Conservation (phyloP, 2,113 vertebrate species). For the Gymnobelideus leadbeateri region DNA sequence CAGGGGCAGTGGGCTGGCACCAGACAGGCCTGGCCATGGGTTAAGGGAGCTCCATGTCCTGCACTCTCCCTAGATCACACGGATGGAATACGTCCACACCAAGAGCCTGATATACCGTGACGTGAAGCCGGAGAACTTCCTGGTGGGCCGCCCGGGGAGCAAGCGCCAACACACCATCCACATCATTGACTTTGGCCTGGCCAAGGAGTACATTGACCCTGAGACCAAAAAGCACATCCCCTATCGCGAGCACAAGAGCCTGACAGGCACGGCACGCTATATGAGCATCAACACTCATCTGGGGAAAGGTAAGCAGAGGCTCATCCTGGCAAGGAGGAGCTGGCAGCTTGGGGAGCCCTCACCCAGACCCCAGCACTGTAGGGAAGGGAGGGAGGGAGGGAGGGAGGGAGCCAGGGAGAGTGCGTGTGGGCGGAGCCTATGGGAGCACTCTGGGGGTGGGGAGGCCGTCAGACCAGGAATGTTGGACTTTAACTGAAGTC, state of each 20-base stretch:
- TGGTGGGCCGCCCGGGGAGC: slow-evolving; percentile 96
- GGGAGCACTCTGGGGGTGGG: no score
- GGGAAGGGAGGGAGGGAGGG: neutral
- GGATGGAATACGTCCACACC: slow-evolving; percentile 98
- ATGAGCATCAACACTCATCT: slow-evolving; percentile 99
- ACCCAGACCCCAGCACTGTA: neutral
- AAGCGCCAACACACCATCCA: slow-evolving; percentile 97
- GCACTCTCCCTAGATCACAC: slow-evolving; percentile 90
- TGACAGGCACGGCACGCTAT: slow-evolving; percentile 97
- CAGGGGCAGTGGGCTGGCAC: fast-evolving
- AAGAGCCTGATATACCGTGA: slow-evolving; percentile 99
- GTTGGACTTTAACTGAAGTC: no score
- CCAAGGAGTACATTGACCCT: slow-evolving; percentile 99
- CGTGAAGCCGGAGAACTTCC: slow-evolving; percentile 98
- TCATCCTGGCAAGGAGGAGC: no score
- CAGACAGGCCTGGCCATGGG: no score
- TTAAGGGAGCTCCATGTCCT: neutral
- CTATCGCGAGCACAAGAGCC: slow-evolving; percentile 99
- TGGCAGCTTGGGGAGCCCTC: neutral
- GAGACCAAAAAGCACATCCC: slow-evolving; percentile 99
- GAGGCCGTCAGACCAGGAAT: no score
- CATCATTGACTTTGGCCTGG: slow-evolving; percentile 99
- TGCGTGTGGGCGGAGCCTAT: no score
- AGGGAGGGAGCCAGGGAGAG: no score
- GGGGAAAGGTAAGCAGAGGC: slow-evolving; percentile 90